Evolutionary conservation across 2,113 vertebrate genomes (phyloP).

Genomic region (Bothrops jararaca): DNA sequence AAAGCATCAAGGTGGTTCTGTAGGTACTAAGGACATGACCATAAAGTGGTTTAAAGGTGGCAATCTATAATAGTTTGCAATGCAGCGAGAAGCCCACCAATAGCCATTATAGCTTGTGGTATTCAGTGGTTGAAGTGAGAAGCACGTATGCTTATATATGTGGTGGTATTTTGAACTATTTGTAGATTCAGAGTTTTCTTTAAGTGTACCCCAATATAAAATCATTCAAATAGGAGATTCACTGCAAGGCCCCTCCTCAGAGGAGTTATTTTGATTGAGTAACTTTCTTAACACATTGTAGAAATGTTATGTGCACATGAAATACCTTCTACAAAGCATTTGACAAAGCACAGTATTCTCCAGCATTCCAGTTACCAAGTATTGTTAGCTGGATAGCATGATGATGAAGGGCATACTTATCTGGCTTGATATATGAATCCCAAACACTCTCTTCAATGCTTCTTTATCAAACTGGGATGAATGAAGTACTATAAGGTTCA

Average conservation of each 20-base stretch:
- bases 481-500: neutral
- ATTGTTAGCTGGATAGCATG: neutral
- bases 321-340: neutral
- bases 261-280: neutral
- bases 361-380: neutral
- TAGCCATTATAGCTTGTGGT: neutral
- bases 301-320: neutral
- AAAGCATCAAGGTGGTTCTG: neutral
- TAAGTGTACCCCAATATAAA: neutral
- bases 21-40: neutral
- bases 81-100: neutral
- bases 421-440: neutral
- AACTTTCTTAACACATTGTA: neutral
- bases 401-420: neutral
- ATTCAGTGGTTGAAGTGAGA: neutral
- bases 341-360: neutral
- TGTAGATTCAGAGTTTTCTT: neutral
- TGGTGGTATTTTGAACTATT: neutral
- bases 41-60: neutral
- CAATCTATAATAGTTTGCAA: neutral
- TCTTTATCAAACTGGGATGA: neutral
- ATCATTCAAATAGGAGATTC: neutral
- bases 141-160: neutral
- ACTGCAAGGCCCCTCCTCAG: neutral
- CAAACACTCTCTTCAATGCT: neutral